Base-by-base conservation (phyloP, 2,113 vertebrate species). In the Oryzias melastigma region DNA sequence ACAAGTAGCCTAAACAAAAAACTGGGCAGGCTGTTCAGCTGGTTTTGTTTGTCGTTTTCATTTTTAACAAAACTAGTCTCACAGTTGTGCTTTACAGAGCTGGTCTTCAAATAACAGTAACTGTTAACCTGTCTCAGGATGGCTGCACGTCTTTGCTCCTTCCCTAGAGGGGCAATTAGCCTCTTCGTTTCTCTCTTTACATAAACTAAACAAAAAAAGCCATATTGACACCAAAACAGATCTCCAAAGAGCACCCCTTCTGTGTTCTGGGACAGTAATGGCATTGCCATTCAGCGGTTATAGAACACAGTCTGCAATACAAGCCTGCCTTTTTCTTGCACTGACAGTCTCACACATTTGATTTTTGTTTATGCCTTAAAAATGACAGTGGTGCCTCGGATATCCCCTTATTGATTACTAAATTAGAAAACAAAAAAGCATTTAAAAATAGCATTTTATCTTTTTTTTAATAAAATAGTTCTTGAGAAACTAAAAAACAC, bases 351-450 rank as follows among this genome's bases (percentile, higher is more conserved):
- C 60, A 69, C 52, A 45, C 45, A 16, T 77, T 44, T 70, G 46
- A 71, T 69, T 35, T 35, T 35, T 6, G 40, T 59, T 78, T 29
- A 75, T 87, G 90, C 90, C 91, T 90, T 90, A 88, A 74, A 35
- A 27, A 82, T 85, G 85, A 84, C 87, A 57, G 65, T 29, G 20
- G 87, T 90, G 90, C 89, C 90, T 92, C 83, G 1, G 8, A 75
- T 71, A 49, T 47, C 48, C 68, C 59, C 68, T 22, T 47, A n/a
- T 61, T 54, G 62, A 80, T 46, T 64, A 54, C 50, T 55, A 25
- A 16, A 45, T 17, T 58, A 42, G 54, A 50, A 14, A 29, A 64
- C 71, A 58, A 22, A 22, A 44, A 62, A 75, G 54, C 29, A n/a
- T 19, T 47, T 1, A 6, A 19, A 8, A 58, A 52, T 48, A 10